Evolutionary conservation across 2,113 vertebrate species (phyloP), one percentile per base, ranked within the genome.

Genomic region (Pelecanus crispus): DNA sequence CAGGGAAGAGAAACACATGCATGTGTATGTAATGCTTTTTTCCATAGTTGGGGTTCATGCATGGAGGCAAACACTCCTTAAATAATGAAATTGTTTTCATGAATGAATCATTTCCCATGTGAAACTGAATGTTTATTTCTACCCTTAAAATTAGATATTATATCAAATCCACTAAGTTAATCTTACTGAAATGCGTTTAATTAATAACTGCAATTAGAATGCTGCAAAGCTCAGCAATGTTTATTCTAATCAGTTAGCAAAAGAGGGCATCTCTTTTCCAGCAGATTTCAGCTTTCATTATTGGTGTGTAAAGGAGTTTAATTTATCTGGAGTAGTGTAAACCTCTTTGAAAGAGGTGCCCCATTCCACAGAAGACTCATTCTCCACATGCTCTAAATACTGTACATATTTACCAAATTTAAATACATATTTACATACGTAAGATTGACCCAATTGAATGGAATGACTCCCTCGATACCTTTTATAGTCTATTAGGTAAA

Each of bases 401-500:
- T 96, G 95, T 93, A 81, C 86, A 85, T 91, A 94, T 94, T 96
- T 93, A 92, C 84, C 91, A 68, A 87, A 88, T 96, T 96, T 91
- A 96, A 94, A 95, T 96, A 92, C 49, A 59, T 92, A 74, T 81
- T 93, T 97, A 86, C 70, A 94, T 87, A 87, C 22, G 80, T 96
- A 68, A 81, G 84, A 95, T 86, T 91, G 90, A 84, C 91, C 96
- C 83, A 50, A 73, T 72, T 97, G 85, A 94, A 78, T 58, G 73
- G 45, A 97, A 95, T 56, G 88, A 86, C 86, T 91, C 94, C 95
- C 94, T 52, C 26, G 94, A 79, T 81, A 85, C 95, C 96, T 97
- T 96, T 96, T 94, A 94, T 63, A 96, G 86, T 88, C 89, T 88
- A 93, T 97, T 97, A 96, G 95, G 95, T 96, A 97, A 97, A 96